These are phyloP conservation scores for Noctua comes DNA, from an alignment of 2,888 invertebrate genomes.

Conservation along the genomic window DNA sequence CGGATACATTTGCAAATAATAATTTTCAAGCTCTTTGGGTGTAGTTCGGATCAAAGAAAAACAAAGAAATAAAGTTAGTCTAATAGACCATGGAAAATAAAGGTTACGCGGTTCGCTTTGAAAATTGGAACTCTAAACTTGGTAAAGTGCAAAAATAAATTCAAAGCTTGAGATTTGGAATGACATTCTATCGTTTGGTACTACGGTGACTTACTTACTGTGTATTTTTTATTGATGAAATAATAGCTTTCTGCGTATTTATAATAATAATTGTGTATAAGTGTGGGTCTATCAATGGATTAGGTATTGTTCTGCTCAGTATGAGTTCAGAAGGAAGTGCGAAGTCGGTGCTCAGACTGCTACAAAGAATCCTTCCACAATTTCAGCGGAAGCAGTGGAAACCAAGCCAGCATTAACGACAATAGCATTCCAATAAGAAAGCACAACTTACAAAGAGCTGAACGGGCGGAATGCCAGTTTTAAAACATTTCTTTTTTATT, in stretches of 20 bases:
- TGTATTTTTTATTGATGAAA: neutral
- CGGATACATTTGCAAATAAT: slow-evolving; percentile 45
- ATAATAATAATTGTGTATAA: no score
- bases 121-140: neutral
- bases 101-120: neutral
- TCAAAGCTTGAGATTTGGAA: neutral
- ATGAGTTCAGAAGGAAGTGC: neutral
- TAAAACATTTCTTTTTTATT: slow-evolving; percentile 62
- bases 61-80: slow-evolving; percentile 37
- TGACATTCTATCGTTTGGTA: neutral
- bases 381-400: slow-evolving; percentile 50
- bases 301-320: neutral
- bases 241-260: neutral
- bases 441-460: slow-evolving; percentile 47
- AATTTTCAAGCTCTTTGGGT: slow-evolving; percentile 10
- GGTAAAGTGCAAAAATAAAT: no score
- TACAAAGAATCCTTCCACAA: slow-evolving; percentile 24
- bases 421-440: slow-evolving; percentile 57
- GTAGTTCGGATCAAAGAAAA: slow-evolving; percentile 34
- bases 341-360: slow-evolving; percentile 1
- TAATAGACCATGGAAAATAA: neutral
- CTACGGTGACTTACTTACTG: neutral
- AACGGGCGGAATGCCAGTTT: slow-evolving; percentile 66
- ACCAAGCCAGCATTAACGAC: slow-evolving; percentile 56
- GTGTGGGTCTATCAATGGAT: neutral